A percentile compares a stretch with the other conserved stretches of the same genome.
Evolutionary conservation across 1,140 invertebrate species (phyloP).

Genomic region (Chrysomallon squamiferum): DNA sequence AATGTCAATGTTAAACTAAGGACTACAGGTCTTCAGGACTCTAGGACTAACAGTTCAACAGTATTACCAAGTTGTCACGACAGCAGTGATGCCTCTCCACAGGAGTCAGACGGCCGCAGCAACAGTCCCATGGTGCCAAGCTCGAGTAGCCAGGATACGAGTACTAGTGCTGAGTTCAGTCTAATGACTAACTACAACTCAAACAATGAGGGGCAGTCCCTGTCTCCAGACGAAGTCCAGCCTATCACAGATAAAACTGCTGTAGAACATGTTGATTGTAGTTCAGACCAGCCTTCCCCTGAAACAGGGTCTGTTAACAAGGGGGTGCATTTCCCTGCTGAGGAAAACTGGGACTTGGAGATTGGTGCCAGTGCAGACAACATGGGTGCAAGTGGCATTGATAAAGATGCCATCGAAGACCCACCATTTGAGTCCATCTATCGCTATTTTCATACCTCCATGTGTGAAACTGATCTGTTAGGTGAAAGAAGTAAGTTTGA

Average conservation of each 20-base stretch:
- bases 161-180: conserved; percentile 53
- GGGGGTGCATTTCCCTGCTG: background rate
- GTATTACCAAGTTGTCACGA: conserved; percentile 44
- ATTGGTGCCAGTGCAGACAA: background rate
- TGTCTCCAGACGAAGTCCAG: conserved; percentile 24
- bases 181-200: conserved; percentile 29
- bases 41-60: conserved; percentile 51
- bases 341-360: conserved; percentile 10
- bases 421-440: conserved; percentile 1
- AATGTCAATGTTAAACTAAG: conserved; percentile 30
- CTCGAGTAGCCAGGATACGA: conserved; percentile 43
- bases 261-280: background rate
- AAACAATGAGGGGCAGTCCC: conserved; percentile 27
- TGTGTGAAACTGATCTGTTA: background rate
- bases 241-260: background rate
- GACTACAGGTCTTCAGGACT: conserved; percentile 35
- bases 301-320: background rate
- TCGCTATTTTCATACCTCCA: background rate
- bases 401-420: background rate
- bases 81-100: conserved; percentile 22
- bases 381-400: background rate
- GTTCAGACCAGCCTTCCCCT: background rate
- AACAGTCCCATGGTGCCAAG: conserved; percentile 38
- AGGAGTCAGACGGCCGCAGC: conserved; percentile 29
- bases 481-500: background rate